These are phyloP conservation scores for Brachymystax lenok DNA, from an alignment of 2,797 vertebrate species.

Conservation along the genomic window DNA sequence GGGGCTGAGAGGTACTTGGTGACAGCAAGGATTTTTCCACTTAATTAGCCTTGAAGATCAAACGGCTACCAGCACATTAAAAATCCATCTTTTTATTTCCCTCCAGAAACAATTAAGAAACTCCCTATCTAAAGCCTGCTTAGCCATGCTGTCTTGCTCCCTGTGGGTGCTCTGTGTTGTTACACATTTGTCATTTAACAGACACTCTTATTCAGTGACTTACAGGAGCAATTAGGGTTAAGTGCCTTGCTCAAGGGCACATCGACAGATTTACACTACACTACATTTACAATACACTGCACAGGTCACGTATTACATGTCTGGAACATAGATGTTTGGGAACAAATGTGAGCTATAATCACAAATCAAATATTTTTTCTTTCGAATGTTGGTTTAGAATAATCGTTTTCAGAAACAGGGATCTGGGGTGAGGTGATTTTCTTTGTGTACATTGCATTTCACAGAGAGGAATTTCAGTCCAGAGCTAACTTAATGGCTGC, in stretches of 20 bases:
- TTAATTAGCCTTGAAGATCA: conserved; percentile 66
- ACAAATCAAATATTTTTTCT: too few relatives aligned
- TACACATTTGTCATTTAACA: too few relatives aligned
- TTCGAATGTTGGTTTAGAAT: too few relatives aligned
- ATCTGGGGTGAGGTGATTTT: too few relatives aligned
- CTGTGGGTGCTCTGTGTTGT: not conserved
- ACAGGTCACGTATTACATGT: not conserved
- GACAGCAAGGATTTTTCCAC: conserved; percentile 48
- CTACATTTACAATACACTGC: not conserved
- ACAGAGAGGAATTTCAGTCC: not conserved
- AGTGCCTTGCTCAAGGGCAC: too few relatives aligned
- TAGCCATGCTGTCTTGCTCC: conserved; percentile 11
- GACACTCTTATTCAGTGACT: too few relatives aligned
- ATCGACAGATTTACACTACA: too few relatives aligned
- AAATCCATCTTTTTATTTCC: conserved; percentile 26
- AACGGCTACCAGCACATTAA: conserved; percentile 50
- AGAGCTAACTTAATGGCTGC: not conserved
- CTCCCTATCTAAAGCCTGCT: conserved; percentile 33
- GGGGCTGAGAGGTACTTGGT: conserved; percentile 16
- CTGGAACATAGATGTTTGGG: not conserved
- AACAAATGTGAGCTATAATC: not conserved
- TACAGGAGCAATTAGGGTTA: too few relatives aligned
- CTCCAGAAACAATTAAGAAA: conserved; percentile 55
- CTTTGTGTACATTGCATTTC: too few relatives aligned
- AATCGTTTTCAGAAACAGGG: too few relatives aligned